Base-by-base conservation (phyloP, 2,888 invertebrate species). In the Busseola fusca region DNA sequence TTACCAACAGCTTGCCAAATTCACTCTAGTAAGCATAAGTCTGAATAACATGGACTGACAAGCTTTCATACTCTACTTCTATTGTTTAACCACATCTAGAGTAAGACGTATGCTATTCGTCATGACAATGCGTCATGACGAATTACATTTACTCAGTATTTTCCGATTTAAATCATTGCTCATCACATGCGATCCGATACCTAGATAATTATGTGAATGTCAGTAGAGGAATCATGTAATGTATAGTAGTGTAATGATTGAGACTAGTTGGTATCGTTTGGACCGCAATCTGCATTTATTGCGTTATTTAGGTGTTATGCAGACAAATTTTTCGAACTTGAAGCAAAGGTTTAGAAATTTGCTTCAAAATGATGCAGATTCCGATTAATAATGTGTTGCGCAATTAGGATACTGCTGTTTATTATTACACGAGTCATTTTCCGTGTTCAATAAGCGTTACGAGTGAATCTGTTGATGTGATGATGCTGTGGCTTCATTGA, bases 391-490 rank as follows among this genome's bases (percentile, higher is more conserved):
- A n/a, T n/a, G n/a, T n/a, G n/a, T n/a, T n/a, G n/a, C n/a, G n/a
- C n/a, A n/a, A n/a, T n/a, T n/a, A n/a, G n/a, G n/a, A n/a, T 77
- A 9, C 21, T 50, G 54, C 27, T 50, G 18, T 65, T 69, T 67
- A 69, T 80, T 37, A 30, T 58, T 37, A 69, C 63, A 50, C 40
- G 57, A 65, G 16, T 65, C 12, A 64, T 81, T 80, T 80, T 80
- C 79, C 81, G 64, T 73, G 58, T 81, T 58, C 42, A 54, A 76
- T 73, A 56, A 60, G 14, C 42, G 25, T 64, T 54, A 45, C 57
- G 16, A 66, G 34, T 56, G 42, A 76, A 30, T 40, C 69, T 34
- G 62, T 45, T 58, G 16, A 52, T 58, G 56, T 21, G 12, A 16
- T 52, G 63, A 50, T 64, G 45, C 40, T 59, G 54, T 34, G 52